Evolutionary conservation across 1,140 invertebrate genomes (phyloP), one percentile per base, ranked within the genome.

Genomic region (Lamellibrachia luymesi): DNA sequence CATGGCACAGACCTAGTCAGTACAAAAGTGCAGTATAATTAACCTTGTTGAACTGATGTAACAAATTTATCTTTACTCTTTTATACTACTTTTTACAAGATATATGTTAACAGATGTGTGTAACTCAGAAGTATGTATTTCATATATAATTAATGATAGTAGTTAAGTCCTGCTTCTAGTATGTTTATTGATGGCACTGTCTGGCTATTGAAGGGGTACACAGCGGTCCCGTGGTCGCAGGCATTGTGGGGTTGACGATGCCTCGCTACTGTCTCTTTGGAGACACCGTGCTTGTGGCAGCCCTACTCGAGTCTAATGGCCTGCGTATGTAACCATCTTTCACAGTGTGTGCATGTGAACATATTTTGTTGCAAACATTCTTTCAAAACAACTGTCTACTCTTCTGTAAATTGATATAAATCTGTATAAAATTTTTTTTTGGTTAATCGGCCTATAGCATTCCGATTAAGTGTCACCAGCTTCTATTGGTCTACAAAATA

Each of bases 221-320:
- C 92, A 92, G 94, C 17, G 94, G 94, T 94, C 98, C 98, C 0
- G 98, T 98, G 80, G 98, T 98, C 95, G 98, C 98, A 1, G 98
- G 98, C 1, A 98, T 99, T 13, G 98, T 99, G 7, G 98, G 98
- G 0, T 97, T 98, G 93, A 98, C 98, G 96, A 98, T 98, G 98
- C 98, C 98, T 0, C 97, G 98, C 94, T 99, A 98, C 95, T 99
- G 98, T 95, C 96, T 99, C 0, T 95, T 95, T 94, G 95, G 95
- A 25, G 94, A 95, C 90, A 95, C 96, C 0, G 95, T 98, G 0
- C 98, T 98, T 95, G 98, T 98, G 0, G 98, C 98, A 0, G 98
- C 98, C 25, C 96, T 98, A 7, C 98, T 99, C 98, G 98, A 99
- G 96, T 50, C 91, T 91, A 8, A n/a, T 49, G 91, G 91, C 17